Conservation (phyloP, 1,140 invertebrate genomes). For the Geopemphigus sp. region DNA sequence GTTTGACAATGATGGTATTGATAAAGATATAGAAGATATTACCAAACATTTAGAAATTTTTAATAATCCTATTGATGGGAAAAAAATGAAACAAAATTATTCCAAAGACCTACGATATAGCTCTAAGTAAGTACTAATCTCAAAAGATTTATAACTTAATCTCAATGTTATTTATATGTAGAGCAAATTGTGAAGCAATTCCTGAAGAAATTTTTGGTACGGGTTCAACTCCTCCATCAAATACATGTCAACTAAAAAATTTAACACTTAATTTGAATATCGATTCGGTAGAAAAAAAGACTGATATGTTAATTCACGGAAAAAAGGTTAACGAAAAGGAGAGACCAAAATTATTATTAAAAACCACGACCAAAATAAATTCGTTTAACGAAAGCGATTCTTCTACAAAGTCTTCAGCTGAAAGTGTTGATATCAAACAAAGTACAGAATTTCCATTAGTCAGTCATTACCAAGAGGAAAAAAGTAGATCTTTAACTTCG, state of each 20-base stretch:
- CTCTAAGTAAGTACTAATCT: constrained; percentile 17
- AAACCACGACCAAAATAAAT: constrained; percentile 17
- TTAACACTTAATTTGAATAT: constrained; percentile 52
- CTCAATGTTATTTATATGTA: constrained; percentile 50
- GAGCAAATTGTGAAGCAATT: constrained; percentile 83
- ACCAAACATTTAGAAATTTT: constrained; percentile 59
- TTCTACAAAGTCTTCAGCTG: constrained; percentile 36
- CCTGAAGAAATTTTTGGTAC: constrained; percentile 77
- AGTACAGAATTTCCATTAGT: constrained; percentile 31
- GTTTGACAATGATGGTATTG: constrained; percentile 53
- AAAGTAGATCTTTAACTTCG: constrained; percentile 49
- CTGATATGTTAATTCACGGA: not conserved
- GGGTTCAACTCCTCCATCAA: constrained; percentile 62
- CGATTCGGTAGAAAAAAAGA: constrained; percentile 33
- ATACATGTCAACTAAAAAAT: constrained; percentile 51
- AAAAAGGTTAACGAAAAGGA: constrained; percentile 38
- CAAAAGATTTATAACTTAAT: not conserved
- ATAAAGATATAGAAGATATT: constrained; percentile 63
- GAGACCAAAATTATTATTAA: constrained; percentile 36
- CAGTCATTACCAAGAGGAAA: constrained; percentile 33
- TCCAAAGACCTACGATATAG: constrained; percentile 35
- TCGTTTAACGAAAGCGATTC: constrained; percentile 45
- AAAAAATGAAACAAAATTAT: constrained; percentile 44
- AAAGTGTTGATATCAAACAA: constrained; percentile 45
- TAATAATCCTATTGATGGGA: constrained; percentile 18